Evolutionary conservation across 2,888 invertebrate genomes (phyloP).

Genomic region (Polymixis flavicincta): DNA sequence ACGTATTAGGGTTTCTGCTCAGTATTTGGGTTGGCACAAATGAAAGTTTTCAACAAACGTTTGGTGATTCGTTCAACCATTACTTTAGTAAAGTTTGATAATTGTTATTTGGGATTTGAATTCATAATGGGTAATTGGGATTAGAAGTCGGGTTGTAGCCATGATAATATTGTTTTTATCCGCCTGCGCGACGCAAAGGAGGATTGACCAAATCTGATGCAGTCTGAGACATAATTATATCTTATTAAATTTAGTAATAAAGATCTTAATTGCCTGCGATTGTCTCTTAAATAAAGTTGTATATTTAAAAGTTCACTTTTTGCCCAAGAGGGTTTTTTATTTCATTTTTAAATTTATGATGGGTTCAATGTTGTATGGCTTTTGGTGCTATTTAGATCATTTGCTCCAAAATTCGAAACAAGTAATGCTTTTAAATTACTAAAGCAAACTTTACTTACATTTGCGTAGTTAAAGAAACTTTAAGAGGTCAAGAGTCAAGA

Average conservation of each 20-base stretch:
- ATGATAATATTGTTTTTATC: no score
- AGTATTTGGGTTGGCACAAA: slow-evolving; percentile 22
- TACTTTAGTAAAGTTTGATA: slow-evolving; percentile 25
- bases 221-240: no score
- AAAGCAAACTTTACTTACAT: not conserved
- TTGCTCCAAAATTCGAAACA: no score
- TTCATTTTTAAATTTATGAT: not conserved
- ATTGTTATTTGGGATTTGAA: slow-evolving; percentile 10
- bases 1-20: slow-evolving; percentile 30
- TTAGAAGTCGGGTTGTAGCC: not conserved
- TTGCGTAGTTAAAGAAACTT: slow-evolving; percentile 4
- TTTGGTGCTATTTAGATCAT: not conserved
- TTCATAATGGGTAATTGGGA: not conserved
- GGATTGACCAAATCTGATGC: no score
- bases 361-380: not conserved
- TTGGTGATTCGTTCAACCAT: slow-evolving; percentile 13
- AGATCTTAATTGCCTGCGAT: no score
- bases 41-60: slow-evolving; percentile 42
- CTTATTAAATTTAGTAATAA: no score
- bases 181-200: no score
- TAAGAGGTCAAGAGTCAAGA: slow-evolving; percentile 28
- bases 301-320: no score
- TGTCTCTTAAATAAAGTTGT: no score
- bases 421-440: not conserved
- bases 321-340: no score